Evolutionary conservation across 2,113 vertebrate species (phyloP).

Genomic region (Brachypodius melanocephalos): DNA sequence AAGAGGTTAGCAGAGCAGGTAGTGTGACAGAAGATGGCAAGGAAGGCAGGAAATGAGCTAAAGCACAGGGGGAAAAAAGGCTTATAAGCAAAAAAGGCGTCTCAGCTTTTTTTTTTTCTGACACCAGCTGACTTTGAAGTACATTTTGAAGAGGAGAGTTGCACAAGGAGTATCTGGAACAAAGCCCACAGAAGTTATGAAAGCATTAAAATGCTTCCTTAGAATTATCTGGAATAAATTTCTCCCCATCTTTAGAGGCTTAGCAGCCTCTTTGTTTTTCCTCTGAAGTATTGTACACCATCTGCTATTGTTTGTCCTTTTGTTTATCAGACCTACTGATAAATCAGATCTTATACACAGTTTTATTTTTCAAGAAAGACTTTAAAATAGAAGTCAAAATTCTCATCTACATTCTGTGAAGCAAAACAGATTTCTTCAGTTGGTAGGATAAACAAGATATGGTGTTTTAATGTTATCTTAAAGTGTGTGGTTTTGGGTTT

Average conservation of each 20-base stretch:
- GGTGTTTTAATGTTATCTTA: not conserved
- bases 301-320: not conserved
- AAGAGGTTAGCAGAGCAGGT: not conserved
- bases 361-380: not conserved
- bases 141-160: not conserved
- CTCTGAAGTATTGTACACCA: not conserved
- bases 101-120: not conserved
- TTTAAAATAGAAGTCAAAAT: not conserved
- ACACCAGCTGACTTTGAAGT: not conserved
- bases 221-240: not conserved
- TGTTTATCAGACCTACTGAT: not conserved
- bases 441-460: not conserved
- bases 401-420: not conserved
- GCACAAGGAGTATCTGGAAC: not conserved
- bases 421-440: not conserved
- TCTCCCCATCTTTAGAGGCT: not conserved
- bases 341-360: not conserved
- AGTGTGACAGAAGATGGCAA: conserved; percentile 1
- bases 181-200: not conserved
- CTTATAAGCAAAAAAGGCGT: not conserved
- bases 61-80: not conserved
- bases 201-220: not conserved
- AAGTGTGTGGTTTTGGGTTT: not conserved
- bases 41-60: not conserved
- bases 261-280: not conserved